phyloP scores from a whole-genome alignment of 2,888 invertebrate species.

The Lymantria monacha region DNA sequence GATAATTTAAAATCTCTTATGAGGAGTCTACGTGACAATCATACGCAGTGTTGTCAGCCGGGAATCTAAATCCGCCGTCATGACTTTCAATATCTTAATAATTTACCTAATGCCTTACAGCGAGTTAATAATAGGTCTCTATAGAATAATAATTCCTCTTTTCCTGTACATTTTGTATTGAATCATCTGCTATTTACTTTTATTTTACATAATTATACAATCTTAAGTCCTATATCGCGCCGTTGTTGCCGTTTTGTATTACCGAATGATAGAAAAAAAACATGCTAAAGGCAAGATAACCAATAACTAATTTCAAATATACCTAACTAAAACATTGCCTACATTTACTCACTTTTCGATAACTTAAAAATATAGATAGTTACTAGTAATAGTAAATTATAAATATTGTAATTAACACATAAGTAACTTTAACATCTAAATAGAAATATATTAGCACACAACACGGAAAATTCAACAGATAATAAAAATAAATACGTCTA shows the following conservation, averaged over 20 bases:
- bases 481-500: too few relatives aligned
- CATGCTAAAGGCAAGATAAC: conserved; percentile 11
- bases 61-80: too few relatives aligned
- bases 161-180: conserved; percentile 37
- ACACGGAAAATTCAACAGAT: too few relatives aligned
- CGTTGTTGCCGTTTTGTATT: conserved; percentile 46
- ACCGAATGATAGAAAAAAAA: neutral
- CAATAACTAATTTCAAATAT: neutral
- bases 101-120: conserved; percentile 18
- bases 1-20: too few relatives aligned
- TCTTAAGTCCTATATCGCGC: conserved; percentile 46
- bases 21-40: too few relatives aligned
- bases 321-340: neutral
- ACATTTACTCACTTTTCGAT: too few relatives aligned
- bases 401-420: neutral
- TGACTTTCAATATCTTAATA: too few relatives aligned
- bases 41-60: too few relatives aligned
- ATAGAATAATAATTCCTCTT: conserved; percentile 38
- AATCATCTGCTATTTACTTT: conserved; percentile 27
- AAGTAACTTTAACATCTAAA: neutral
- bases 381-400: neutral
- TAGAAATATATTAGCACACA: too few relatives aligned
- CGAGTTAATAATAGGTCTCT: conserved; percentile 27
- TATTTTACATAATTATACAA: conserved; percentile 46
- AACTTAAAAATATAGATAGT: too few relatives aligned